These are phyloP conservation scores for Ceuthmochares aereus DNA, from an alignment of 2,113 vertebrate genomes.

Conservation along the genomic window DNA sequence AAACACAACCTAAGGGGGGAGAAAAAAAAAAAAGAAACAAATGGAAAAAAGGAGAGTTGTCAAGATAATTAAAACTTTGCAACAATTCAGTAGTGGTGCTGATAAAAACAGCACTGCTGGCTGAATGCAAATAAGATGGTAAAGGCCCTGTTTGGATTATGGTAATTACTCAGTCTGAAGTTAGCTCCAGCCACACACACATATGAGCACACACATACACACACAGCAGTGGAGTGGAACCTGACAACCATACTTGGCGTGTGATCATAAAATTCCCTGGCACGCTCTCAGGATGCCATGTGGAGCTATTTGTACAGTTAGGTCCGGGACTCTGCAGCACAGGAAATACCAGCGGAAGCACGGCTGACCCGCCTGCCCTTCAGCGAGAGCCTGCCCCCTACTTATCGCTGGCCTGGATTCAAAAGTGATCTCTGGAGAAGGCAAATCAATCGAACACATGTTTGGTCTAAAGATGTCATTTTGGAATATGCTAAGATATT, in stretches of 20 bases:
- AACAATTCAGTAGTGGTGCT: slow-evolving; percentile 62
- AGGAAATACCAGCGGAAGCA: slow-evolving; percentile 73
- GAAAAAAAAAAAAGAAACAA: neutral
- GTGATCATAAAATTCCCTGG: slow-evolving; percentile 73
- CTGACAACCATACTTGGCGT: slow-evolving; percentile 81
- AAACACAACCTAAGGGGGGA: slow-evolving; percentile 17
- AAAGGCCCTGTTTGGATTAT: slow-evolving; percentile 79
- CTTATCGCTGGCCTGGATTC: slow-evolving; percentile 45
- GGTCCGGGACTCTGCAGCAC: slow-evolving; percentile 56
- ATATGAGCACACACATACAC: slow-evolving; percentile 68
- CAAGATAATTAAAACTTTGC: slow-evolving; percentile 66
- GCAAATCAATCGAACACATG: slow-evolving; percentile 74
- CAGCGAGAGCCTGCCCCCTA: slow-evolving; percentile 28
- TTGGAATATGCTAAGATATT: slow-evolving; percentile 70
- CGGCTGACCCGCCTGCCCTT: slow-evolving; percentile 57
- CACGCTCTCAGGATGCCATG: slow-evolving; percentile 60
- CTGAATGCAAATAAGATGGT: slow-evolving; percentile 72
- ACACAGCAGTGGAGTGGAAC: slow-evolving; percentile 73
- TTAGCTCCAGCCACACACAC: slow-evolving; percentile 81
- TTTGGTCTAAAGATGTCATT: slow-evolving; percentile 74
- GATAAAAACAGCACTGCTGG: slow-evolving; percentile 77
- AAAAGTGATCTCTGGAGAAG: slow-evolving; percentile 73
- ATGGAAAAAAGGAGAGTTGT: slow-evolving; percentile 48
- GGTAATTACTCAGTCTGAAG: slow-evolving; percentile 84
- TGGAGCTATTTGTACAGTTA: slow-evolving; percentile 74